Evolutionary conservation across 2,113 vertebrate genomes (phyloP).

Genomic region (Gobio gobio): DNA sequence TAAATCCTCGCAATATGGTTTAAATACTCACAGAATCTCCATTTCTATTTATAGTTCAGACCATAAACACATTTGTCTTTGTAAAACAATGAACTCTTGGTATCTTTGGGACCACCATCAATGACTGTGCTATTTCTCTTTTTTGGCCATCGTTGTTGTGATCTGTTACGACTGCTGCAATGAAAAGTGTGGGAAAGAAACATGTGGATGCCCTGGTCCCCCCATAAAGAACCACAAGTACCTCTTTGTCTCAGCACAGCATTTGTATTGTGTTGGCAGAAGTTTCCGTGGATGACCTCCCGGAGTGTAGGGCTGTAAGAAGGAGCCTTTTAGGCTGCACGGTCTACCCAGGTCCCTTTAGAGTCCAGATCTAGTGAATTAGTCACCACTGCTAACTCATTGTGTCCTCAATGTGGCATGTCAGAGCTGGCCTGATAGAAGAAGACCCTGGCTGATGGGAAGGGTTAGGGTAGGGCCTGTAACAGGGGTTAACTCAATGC

Average conservation of each 20-base stretch:
- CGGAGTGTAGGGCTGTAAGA: slow-evolving; percentile 33
- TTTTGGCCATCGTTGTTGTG: slow-evolving; percentile 66
- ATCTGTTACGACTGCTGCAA: slow-evolving; percentile 65
- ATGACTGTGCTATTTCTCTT: slow-evolving; percentile 55
- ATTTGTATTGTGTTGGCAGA: slow-evolving; percentile 76
- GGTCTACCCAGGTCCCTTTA: slow-evolving; percentile 34
- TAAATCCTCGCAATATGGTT: not conserved
- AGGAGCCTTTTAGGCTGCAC: slow-evolving; percentile 46
- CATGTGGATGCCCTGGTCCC: slow-evolving; percentile 68
- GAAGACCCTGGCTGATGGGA: slow-evolving; percentile 64
- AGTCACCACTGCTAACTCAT: slow-evolving; percentile 54
- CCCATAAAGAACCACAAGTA: slow-evolving; percentile 58
- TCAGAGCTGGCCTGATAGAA: slow-evolving; percentile 42
- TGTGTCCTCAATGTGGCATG: slow-evolving; percentile 47
- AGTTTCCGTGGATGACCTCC: slow-evolving; percentile 66
- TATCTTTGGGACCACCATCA: slow-evolving; percentile 53
- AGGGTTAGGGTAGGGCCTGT: slow-evolving; percentile 58
- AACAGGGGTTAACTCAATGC: slow-evolving; percentile 51
- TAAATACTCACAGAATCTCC: not conserved
- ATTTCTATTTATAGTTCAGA: slow-evolving; percentile 23
- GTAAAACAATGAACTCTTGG: slow-evolving; percentile 41
- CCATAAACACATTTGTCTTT: slow-evolving; percentile 27
- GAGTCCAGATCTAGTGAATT: slow-evolving; percentile 57
- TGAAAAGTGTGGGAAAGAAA: slow-evolving; percentile 76
- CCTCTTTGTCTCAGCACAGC: slow-evolving; percentile 74